A percentile compares a stretch with the other conserved stretches of the same genome.
Evolutionary conservation across 2,113 vertebrate genomes (phyloP).

Genomic region (Raphicerus campestris): DNA sequence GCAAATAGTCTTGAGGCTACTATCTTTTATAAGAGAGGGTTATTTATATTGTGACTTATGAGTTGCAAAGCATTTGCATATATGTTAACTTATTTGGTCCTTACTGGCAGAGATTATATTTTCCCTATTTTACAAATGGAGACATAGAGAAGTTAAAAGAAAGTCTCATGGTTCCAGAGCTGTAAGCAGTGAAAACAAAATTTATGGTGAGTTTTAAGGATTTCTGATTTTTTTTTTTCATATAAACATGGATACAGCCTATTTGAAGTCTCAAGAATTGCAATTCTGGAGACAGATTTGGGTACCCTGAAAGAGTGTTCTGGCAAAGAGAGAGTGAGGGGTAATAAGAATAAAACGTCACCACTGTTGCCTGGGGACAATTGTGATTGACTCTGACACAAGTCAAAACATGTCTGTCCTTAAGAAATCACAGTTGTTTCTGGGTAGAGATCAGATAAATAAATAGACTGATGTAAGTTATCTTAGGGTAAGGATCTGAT

Average conservation of each 20-base stretch:
- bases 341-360: neutral
- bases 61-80: neutral
- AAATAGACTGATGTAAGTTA: neutral
- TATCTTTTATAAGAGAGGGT: neutral
- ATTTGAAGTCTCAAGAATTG: neutral
- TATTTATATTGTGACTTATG: neutral
- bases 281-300: neutral
- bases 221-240: neutral
- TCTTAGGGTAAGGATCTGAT: neutral
- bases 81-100: neutral
- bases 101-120: neutral
- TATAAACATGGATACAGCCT: neutral
- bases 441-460: neutral
- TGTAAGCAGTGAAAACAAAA: neutral
- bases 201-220: neutral
- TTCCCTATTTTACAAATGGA: neutral
- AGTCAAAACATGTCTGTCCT: neutral
- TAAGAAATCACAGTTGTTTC: neutral
- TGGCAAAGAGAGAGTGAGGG: neutral
- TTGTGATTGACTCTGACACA: neutral
- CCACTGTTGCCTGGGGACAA: neutral
- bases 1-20: neutral
- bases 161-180: neutral
- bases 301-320: neutral
- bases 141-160: neutral